Percentiles rank a stretch among this genome's conserved stretches.
These are phyloP conservation scores for Perodicticus potto DNA, from an alignment of 2,797 vertebrate species.

Conservation along the genomic window DNA sequence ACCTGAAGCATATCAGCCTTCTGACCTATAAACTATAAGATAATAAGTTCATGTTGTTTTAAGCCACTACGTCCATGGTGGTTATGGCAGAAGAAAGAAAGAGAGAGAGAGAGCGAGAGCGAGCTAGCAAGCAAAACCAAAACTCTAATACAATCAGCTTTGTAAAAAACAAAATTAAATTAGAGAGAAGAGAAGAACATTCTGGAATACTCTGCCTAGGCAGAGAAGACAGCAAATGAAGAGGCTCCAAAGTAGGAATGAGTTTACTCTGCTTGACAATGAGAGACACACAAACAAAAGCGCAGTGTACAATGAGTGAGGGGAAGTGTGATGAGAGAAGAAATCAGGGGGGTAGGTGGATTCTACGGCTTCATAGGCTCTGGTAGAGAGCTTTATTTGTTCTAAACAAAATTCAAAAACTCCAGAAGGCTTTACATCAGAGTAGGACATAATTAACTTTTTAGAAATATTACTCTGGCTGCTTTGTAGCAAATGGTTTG, in stretches of 20 bases:
- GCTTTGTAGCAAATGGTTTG: background rate
- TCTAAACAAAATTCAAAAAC: constrained; percentile 36
- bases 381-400: background rate
- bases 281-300: background rate
- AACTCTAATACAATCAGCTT: background rate
- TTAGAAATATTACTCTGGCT: background rate
- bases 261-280: background rate
- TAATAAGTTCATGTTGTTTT: background rate
- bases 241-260: background rate
- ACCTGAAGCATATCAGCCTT: background rate
- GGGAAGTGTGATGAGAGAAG: background rate
- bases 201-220: background rate
- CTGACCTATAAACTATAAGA: background rate
- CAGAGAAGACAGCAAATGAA: background rate
- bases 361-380: background rate
- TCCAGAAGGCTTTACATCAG: constrained; percentile 40
- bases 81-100: background rate
- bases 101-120: background rate
- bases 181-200: background rate
- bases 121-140: background rate
- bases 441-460: background rate
- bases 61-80: background rate
- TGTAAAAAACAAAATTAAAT: constrained; percentile 27
- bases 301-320: background rate
- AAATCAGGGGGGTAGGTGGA: background rate